These are phyloP conservation scores for Diaphora mendica DNA, from an alignment of 2,888 invertebrate genomes.

Conservation along the genomic window DNA sequence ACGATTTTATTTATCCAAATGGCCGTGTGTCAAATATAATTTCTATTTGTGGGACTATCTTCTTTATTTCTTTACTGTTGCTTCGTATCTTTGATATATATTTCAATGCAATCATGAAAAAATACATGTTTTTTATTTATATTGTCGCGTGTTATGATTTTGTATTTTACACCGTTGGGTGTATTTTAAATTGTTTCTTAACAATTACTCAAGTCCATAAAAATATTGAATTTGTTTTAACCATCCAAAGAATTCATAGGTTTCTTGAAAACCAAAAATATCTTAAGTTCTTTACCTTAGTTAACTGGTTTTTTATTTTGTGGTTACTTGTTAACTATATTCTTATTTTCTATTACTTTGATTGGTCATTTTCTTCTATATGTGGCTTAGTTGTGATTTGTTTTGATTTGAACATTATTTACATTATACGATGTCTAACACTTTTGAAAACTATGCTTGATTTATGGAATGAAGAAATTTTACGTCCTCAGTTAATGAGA, in stretches of 20 bases:
- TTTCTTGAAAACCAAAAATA: slow-evolving; percentile 6
- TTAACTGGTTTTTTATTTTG: slow-evolving; percentile 11
- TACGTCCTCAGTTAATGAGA: background rate
- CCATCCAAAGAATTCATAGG: slow-evolving; percentile 22
- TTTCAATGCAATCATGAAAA: background rate
- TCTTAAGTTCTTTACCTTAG: background rate
- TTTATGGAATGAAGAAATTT: slow-evolving; percentile 20
- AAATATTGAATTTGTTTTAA: slow-evolving; percentile 22
- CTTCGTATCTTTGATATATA: background rate
- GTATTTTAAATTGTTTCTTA: slow-evolving; percentile 11
- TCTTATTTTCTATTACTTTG: background rate
- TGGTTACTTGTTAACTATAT: background rate
- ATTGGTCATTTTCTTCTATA: background rate
- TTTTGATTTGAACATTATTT: slow-evolving; percentile 24
- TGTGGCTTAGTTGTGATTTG: background rate
- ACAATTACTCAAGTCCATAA: slow-evolving; percentile 8
- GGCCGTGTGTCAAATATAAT: background rate
- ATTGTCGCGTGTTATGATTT: slow-evolving; percentile 4
- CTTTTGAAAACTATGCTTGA: slow-evolving; percentile 23
- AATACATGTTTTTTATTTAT: background rate
- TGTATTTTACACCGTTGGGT: slow-evolving; percentile 5
- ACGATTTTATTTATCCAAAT: slow-evolving; percentile 19
- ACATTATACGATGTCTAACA: slow-evolving; percentile 1
- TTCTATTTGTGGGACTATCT: slow-evolving; percentile 5
- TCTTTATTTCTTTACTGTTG: background rate